Base-by-base conservation (phyloP, 2,888 invertebrate species). In the Carterocephalus palaemon region DNA sequence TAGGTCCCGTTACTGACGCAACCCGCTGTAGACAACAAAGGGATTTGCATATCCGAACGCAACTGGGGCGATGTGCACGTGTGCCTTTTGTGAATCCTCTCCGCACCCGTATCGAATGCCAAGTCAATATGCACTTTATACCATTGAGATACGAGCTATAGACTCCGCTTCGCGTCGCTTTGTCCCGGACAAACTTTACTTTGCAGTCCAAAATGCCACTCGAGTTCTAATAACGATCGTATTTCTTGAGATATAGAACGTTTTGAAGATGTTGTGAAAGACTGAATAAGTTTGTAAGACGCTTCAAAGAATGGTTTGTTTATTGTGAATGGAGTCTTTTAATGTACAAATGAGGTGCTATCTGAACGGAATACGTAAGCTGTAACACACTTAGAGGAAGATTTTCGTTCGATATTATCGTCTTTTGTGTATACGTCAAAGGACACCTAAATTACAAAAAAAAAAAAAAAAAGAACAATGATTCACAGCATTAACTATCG, bases 11-110 rank as follows among this genome's bases (percentile, higher is more conserved):
- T 75, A 77, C 56, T 75, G 74, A 79, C 67, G 60, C 59, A 53
- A 51, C 53, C 61, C 72, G 29, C 20, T 29, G 43, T 43, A 70
- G 74, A 81, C 80, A 79, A 82, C 80, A 82, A 84, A 83, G 74
- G 60, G 70, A 81, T 84, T 84, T 81, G 79, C 84, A 83, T 81
- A 73, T 72, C 66, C 64, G 67, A 68, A 70, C 75, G 75, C 57
- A 78, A 74, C 60, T 62, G 56, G 62, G 60, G 53, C 62, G 57
- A 39, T 53, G 39, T 54, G 57, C 65, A 67, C 67, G 68, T 67
- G 67, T 62, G 48, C 43, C 52, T 42, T 49, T 56, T 49, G 40
- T 50, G 45, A 50, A 47, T 46, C 39, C 29, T 48, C 46, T 41
- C 33, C 41, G 40, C 48, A 33, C 42, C 42, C 28, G 38, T 12